phyloP scores from a whole-genome alignment of 2,797 vertebrate species.

The Bucorvus abyssinicus region DNA sequence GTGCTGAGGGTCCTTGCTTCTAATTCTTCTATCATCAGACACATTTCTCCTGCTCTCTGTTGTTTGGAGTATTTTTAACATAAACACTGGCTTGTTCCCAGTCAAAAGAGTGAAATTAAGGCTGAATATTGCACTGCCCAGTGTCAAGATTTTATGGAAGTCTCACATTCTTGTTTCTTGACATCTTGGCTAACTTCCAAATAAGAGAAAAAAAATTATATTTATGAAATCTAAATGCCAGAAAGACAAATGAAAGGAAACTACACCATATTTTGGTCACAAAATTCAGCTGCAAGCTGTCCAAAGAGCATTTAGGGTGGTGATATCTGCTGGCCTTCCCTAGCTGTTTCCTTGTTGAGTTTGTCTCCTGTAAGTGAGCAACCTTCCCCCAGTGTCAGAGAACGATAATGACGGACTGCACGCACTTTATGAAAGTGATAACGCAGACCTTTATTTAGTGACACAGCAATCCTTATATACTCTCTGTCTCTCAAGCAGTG shows the following conservation, averaged over 20 bases:
- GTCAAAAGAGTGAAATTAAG: neutral
- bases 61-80: neutral
- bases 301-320: neutral
- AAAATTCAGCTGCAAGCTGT: neutral
- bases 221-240: neutral
- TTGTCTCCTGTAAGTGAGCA: neutral
- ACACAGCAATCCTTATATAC: too few species aligned
- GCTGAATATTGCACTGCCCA: neutral
- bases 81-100: neutral
- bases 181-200: neutral
- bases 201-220: neutral
- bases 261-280: neutral
- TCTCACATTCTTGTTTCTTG: neutral
- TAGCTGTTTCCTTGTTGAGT: neutral
- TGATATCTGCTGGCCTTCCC: neutral
- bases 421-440: too few species aligned
- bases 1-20: neutral
- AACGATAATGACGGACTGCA: too few species aligned
- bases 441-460: too few species aligned
- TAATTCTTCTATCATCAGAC: neutral
- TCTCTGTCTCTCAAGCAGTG: too few species aligned
- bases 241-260: neutral
- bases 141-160: neutral
- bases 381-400: too few species aligned
- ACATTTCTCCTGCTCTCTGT: neutral